Evolutionary conservation across 2,113 vertebrate genomes (phyloP).

Genomic region (Sphyrna mokarran): DNA sequence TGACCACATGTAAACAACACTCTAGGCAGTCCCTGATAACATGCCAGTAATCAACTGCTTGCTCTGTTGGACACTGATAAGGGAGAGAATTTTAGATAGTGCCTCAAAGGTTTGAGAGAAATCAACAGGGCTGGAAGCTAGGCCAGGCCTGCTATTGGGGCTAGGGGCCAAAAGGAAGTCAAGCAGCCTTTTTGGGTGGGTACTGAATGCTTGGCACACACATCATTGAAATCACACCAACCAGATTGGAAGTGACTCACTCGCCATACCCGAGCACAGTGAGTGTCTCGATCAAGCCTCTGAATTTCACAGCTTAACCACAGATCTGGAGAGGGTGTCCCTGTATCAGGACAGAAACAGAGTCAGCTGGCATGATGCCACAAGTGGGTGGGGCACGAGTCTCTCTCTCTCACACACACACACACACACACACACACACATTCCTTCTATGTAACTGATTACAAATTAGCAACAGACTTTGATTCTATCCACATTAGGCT

Average conservation of each 20-base stretch:
- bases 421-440: neutral
- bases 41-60: neutral
- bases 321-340: neutral
- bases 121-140: neutral
- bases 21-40: neutral
- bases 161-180: neutral
- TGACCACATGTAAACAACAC: neutral
- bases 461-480: neutral
- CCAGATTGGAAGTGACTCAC: neutral
- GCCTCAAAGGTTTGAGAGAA: neutral
- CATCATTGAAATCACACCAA: neutral
- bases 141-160: neutral
- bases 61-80: slow-evolving; percentile 2
- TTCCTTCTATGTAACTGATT: neutral
- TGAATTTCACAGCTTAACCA: neutral
- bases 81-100: neutral
- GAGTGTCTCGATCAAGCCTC: neutral
- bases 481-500: neutral
- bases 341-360: neutral
- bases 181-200: neutral
- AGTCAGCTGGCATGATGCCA: neutral
- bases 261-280: neutral
- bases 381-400: too few relatives aligned
- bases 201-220: neutral
- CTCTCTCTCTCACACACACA: neutral